Evolutionary conservation across 2,888 invertebrate genomes (phyloP), one percentile per base, ranked within the genome.

Genomic region (Cerceris rybyensis): DNA sequence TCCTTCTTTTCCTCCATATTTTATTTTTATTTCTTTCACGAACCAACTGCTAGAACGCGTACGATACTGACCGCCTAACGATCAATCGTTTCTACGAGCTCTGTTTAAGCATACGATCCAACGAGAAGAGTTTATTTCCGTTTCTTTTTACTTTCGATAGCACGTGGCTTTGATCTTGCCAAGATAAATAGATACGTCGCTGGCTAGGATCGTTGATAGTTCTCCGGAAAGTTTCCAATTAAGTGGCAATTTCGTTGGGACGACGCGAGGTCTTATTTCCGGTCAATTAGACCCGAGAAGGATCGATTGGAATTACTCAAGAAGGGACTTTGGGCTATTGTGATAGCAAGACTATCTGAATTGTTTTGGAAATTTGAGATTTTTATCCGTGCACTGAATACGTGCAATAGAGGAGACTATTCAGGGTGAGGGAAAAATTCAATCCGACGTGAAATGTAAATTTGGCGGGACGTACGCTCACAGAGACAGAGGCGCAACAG

Each of bases 21-120:
- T 67, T 39, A 60, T 39, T 17, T 63, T 7, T n/a, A 16, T 52
- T 52, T 55, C 54, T 58, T 63, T 46, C 52, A n/a, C 43, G 65
- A 14, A 39, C 28, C 65, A 63, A 68, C 49, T 46, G 66, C 65
- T 43, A 64, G 64, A 54, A 63, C 41, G 50, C 63, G 63, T 71
- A 46, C 67, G 78, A 71, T 67, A 67, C 67, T 78, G 67, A 78
- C 72, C 71, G 64, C 66, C 60, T 65, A 65, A 68, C 78, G 78
- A 78, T 78, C 78, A 59, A 65, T 78, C 78, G 71, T 67, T 64
- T 71, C 64, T 59, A 50, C 64, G 42, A 52, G 67, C 63, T 42
- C 77, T 17, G n/a, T 16, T 49, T 11, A 13, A 11, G 16, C 58
- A 43, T 16, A 28, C n/a, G 49, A 49, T 16, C 39, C 13, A 28